Evolutionary conservation across 2,888 invertebrate species (phyloP), one percentile per base, ranked within the genome.

Genomic region (Eupithecia centaureata): DNA sequence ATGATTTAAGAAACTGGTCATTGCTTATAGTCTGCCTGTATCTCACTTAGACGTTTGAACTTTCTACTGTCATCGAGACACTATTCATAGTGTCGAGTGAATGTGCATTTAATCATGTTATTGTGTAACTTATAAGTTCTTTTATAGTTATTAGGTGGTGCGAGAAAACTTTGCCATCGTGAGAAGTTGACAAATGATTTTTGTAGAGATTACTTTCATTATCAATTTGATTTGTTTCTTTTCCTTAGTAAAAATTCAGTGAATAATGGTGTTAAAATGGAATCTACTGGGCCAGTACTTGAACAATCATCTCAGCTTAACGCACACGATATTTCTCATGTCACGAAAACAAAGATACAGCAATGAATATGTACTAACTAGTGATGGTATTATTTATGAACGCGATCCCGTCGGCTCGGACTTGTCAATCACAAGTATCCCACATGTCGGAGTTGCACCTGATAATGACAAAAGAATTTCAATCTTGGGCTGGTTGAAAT

Each of bases 351-450:
- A 76, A 77, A 78, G 79, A 83, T 84, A 85, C 76, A 83, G 82
- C 83, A 81, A 84, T 92, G 91, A 92, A 92, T 91, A 86, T 89
- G 85, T 85, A 85, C 90, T 92, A 92, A 92, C 92, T 89, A 92
- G 90, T 84, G 76, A 87, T 89, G 89, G 89, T 82, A 86, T 92
- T 91, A 91, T 91, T 91, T 91, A 92, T 92, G 88, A 90, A 83
- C 79, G 79, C 81, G 90, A 90, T 90, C 87, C 85, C 81, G 90
- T 91, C 61, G 90, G 83, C 81, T 85, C 87, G 90, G 87, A 91
- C 92, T 92, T 92, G 93, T 93, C 93, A 91, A 91, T 92, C 92
- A 91, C 76, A 72, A 71, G 80, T 79, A 82, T 81, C 77, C 77
- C 79, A 83, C 79, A 83, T 81, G 84, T 83, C 81, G 78, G 77